Percentiles rank a stretch among this genome's conserved stretches.
Conservation (phyloP, 2,797 vertebrate species). For the Phrynocephalus forsythii region DNA sequence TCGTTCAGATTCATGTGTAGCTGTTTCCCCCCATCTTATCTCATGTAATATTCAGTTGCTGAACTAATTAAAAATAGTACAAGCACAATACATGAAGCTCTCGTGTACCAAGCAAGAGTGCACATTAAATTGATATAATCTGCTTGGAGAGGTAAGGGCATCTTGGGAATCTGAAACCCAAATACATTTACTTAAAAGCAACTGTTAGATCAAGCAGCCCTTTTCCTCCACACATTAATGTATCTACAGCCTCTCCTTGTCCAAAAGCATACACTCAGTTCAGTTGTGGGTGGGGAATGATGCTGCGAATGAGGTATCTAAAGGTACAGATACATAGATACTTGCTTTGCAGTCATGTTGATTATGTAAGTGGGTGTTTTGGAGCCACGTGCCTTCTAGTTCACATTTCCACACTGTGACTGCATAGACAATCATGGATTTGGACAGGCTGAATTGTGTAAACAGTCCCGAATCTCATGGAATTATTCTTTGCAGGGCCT, state of each 20-base stretch:
- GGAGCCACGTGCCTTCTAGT: not conserved
- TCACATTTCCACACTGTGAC: not conserved
- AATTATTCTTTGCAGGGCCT: not conserved
- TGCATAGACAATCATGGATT: not conserved
- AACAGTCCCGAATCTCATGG: not conserved
- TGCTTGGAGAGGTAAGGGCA: not conserved
- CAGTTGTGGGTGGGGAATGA: not conserved
- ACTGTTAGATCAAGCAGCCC: not conserved
- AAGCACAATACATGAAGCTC: constrained; percentile 2
- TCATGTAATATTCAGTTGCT: constrained; percentile 32
- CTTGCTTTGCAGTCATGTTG: not conserved
- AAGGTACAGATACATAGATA: not conserved
- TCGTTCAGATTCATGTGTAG: not conserved
- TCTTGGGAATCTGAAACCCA: not conserved
- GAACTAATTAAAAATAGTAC: constrained; percentile 29
- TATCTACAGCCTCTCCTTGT: not conserved
- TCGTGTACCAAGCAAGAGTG: not conserved
- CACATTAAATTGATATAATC: constrained; percentile 4
- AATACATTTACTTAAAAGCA: constrained; percentile 4
- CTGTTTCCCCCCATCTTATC: constrained; percentile 8
- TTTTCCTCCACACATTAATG: not conserved
- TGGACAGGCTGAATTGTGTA: not conserved
- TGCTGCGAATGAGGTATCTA: not conserved
- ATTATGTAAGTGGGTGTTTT: not conserved
- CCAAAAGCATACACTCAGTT: not conserved